phyloP scores from a whole-genome alignment of 2,888 invertebrate species.

The Pristionchus japonicus region DNA sequence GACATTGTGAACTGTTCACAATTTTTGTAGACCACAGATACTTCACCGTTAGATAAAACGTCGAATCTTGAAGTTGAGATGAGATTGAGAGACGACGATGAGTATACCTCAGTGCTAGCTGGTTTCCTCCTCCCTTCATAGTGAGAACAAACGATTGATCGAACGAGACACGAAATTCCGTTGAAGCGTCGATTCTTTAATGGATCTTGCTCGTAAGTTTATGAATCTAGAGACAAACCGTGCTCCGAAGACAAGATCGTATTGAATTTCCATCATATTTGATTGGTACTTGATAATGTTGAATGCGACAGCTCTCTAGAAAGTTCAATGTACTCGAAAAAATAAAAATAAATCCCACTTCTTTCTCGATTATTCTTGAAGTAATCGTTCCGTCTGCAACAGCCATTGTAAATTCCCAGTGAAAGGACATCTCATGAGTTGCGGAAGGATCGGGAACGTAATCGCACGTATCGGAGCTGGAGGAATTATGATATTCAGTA shows the following conservation, averaged over 20 bases:
- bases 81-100: neutral
- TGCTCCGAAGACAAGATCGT: neutral
- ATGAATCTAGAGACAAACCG: neutral
- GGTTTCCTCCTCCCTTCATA: neutral
- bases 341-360: neutral
- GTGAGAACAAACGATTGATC: neutral
- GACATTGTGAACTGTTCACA: conserved; percentile 11
- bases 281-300: neutral
- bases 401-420: neutral
- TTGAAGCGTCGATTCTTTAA: neutral
- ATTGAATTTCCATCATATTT: neutral
- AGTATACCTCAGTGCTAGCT: neutral
- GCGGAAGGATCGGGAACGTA: neutral
- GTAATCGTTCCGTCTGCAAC: neutral
- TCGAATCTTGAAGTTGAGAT: neutral
- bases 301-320: neutral
- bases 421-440: neutral
- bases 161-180: neutral
- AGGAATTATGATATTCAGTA: neutral
- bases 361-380: neutral
- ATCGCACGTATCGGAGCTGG: neutral
- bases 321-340: neutral
- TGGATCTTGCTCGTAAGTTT: neutral
- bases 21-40: neutral
- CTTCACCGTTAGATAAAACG: neutral